Evolutionary conservation across 2,888 invertebrate species (phyloP), one percentile per base, ranked within the genome.

Genomic region (Drosophila stalkeri): DNA sequence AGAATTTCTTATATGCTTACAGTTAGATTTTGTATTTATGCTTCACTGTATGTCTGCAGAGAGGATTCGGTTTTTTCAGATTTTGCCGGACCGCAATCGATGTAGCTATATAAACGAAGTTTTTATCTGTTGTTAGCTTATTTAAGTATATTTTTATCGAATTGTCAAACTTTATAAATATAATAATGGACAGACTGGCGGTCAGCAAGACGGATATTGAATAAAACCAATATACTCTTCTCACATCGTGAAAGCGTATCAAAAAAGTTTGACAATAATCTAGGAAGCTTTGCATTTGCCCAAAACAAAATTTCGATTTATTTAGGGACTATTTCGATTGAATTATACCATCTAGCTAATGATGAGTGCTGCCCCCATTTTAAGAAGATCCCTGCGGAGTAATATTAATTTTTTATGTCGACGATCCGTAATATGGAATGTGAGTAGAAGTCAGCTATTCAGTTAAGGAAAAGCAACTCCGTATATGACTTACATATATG

Each of bases 321-420:
- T 57, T 65, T 64, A n/a, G 56, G 55, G 47, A 59, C 33, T 51
- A 52, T 61, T 12, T 16, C 33, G 47, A 16, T 39, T 62, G n/a
- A 27, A 41, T 37, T 49, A 27, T 52, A 27, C 41, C 61, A 54
- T 39, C 54, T 52, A 41, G 62, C 59, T 23, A 47, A 94, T 93
- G 94, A 93, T 93, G 87, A 93, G 93, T 67, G 91, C 94, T 91
- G 91, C 94, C 77, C 92, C 92, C 52, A 86, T 94, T 77, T 92
- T 94, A 66, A 91, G 93, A 77, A 93, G 94, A 77, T 92, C 91
- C 84, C 76, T 94, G 79, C 93, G 93, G 71, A 92, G 92, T 72
- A 80, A 87, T 92, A 81, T 91, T 52, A 80, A 91, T 49, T 89
- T 81, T 62, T 66, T 89, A 75, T 90, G 90, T 56, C 72, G 84